Percentiles rank a stretch among this genome's conserved stretches.
Evolutionary conservation across 2,113 vertebrate species (phyloP).

Genomic region (Glaucidium brasilianum): DNA sequence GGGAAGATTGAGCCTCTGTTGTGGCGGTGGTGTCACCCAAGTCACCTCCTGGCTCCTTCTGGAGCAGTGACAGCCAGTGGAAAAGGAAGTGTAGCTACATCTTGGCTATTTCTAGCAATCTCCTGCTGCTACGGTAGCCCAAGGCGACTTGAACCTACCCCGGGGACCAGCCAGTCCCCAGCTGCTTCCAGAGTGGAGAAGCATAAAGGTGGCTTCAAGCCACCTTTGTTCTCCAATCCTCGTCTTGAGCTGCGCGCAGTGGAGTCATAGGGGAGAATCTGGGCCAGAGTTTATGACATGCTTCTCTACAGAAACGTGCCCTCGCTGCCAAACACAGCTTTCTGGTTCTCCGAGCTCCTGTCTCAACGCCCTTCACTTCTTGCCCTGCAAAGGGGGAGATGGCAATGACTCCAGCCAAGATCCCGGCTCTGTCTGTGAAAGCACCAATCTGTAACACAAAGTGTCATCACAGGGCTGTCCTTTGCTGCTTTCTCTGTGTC

Average conservation of each 20-base stretch:
- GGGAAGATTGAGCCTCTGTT: not conserved
- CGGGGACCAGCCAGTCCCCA: slow-evolving; percentile 12
- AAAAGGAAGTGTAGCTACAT: not conserved
- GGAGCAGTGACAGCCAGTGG: not conserved
- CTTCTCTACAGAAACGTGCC: not conserved
- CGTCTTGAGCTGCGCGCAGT: accelerated
- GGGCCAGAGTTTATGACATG: not conserved
- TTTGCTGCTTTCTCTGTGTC: not conserved
- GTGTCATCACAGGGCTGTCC: not conserved
- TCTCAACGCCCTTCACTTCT: not conserved
- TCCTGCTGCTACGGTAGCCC: not conserved
- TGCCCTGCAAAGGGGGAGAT: not conserved
- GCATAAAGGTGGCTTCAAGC: slow-evolving; percentile 48
- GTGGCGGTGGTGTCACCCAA: not conserved
- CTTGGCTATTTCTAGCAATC: not conserved
- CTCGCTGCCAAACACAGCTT: not conserved
- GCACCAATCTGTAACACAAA: not conserved
- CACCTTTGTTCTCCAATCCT: slow-evolving; percentile 43
- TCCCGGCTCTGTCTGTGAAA: not conserved
- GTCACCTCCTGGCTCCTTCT: not conserved
- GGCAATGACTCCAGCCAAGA: not conserved
- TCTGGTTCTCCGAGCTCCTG: not conserved
- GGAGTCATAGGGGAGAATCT: not conserved
- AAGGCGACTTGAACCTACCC: not conserved
- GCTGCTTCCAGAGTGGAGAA: not conserved